A percentile compares a stretch with the other conserved stretches of the same genome.
These are phyloP conservation scores for Orchestia grillus DNA, from an alignment of 1,140 invertebrate species.

Conservation along the genomic window DNA sequence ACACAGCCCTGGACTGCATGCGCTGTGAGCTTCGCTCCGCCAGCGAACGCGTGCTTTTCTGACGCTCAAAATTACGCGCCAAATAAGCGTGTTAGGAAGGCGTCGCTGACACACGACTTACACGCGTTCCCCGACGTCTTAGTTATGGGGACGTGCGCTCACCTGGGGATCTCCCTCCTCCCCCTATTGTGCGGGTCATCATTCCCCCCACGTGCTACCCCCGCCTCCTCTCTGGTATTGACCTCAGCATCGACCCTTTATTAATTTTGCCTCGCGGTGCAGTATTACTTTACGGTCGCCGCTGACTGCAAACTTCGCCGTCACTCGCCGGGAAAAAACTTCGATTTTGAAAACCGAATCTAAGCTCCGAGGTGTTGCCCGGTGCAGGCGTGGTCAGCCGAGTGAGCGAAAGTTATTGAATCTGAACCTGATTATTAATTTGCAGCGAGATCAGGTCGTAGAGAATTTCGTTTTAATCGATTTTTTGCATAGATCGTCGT, in stretches of 20 bases:
- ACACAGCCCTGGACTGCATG: background rate
- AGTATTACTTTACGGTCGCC: background rate
- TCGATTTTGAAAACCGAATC: background rate
- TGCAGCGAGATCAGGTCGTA: no score
- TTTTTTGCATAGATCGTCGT: no score
- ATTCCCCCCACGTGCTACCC: background rate
- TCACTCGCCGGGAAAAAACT: background rate
- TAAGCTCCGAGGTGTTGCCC: no score
- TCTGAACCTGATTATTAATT: no score
- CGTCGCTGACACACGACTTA: background rate
- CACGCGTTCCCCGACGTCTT: slow-evolving; percentile 25
- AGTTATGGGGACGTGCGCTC: slow-evolving; percentile 2
- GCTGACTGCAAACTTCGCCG: background rate
- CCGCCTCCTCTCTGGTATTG: background rate
- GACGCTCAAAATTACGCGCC: background rate
- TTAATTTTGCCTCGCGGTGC: background rate
- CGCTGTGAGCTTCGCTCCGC: background rate
- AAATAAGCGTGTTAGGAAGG: slow-evolving; percentile 42
- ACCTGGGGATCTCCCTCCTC: background rate
- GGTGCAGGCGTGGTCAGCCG: no score
- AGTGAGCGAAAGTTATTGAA: no score
- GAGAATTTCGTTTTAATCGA: no score
- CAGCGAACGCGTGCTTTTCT: background rate
- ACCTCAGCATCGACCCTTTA: background rate
- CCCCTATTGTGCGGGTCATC: background rate